Percentiles rank a stretch among this genome's conserved stretches.
Evolutionary conservation across 1,140 invertebrate genomes (phyloP).

Genomic region (Drosophila repletoides): DNA sequence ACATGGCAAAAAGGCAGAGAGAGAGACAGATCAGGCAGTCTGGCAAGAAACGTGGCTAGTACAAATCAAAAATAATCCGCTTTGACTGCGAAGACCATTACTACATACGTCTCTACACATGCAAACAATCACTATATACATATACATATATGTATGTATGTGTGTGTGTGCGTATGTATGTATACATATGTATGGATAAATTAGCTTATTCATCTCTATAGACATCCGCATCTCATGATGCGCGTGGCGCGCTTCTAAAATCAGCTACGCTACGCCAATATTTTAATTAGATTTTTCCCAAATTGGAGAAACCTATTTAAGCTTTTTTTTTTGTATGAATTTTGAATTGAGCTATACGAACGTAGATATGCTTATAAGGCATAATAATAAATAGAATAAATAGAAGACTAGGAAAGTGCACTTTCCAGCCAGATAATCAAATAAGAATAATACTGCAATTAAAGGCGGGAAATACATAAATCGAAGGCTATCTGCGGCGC

Average conservation of each 20-base stretch:
- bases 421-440: too few relatives aligned
- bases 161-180: too few relatives aligned
- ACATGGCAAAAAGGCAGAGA: constrained; percentile 31
- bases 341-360: constrained; percentile 39
- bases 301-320: constrained; percentile 47
- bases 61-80: constrained; percentile 71
- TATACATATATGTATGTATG: neutral
- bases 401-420: too few relatives aligned
- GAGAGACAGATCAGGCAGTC: constrained; percentile 28
- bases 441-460: neutral
- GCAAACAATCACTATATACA: neutral
- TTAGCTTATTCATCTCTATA: constrained; percentile 27
- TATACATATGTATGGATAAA: constrained; percentile 18
- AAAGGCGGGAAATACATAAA: too few relatives aligned
- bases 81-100: constrained; percentile 52
- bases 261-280: constrained; percentile 35
- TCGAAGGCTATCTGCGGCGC: too few relatives aligned
- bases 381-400: neutral
- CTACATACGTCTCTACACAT: neutral
- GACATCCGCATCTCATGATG: constrained; percentile 27
- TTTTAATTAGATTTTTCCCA: constrained; percentile 65
- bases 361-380: constrained; percentile 35
- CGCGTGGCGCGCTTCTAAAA: constrained; percentile 35
- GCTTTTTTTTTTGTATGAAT: too few relatives aligned
- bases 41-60: constrained; percentile 53